These are phyloP conservation scores for Pluvialis apricaria DNA, from an alignment of 2,113 vertebrate genomes.

Conservation along the genomic window DNA sequence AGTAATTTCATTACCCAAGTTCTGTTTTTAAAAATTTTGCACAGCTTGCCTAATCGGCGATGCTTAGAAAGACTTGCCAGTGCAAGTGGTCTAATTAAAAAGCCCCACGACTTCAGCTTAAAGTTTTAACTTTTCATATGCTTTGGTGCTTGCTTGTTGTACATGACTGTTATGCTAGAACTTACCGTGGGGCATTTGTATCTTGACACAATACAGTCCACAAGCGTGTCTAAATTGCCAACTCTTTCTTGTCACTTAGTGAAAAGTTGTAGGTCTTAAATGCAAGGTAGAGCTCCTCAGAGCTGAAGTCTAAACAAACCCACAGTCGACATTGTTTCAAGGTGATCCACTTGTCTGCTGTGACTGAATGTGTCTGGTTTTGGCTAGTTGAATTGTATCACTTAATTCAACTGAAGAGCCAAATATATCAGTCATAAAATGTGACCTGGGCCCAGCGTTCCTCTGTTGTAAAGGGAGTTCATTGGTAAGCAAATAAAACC, in stretches of 20 bases:
- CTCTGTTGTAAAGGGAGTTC: neutral
- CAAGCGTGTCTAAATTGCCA: neutral
- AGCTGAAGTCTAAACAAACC: neutral
- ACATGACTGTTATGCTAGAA: neutral
- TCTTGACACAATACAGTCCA: fast-evolving
- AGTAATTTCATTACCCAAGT: slow-evolving; percentile 37
- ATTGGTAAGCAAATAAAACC: neutral
- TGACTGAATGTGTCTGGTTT: neutral
- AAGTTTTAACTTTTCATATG: neutral
- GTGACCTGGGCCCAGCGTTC: neutral
- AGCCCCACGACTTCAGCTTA: neutral
- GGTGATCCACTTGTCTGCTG: neutral
- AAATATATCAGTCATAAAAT: neutral
- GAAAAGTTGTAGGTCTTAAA: neutral
- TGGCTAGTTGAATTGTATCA: neutral
- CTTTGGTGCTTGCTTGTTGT: neutral
- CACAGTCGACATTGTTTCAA: fast-evolving
- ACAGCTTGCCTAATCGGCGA: neutral
- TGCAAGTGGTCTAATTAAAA: neutral
- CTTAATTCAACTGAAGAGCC: neutral
- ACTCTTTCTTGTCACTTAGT: neutral
- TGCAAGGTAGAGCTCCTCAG: neutral
- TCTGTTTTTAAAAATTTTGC: slow-evolving; percentile 19
- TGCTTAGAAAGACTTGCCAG: neutral
- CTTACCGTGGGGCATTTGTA: neutral